These are phyloP conservation scores for Clitarchus hookeri DNA, from an alignment of 2,888 invertebrate genomes.

Conservation along the genomic window DNA sequence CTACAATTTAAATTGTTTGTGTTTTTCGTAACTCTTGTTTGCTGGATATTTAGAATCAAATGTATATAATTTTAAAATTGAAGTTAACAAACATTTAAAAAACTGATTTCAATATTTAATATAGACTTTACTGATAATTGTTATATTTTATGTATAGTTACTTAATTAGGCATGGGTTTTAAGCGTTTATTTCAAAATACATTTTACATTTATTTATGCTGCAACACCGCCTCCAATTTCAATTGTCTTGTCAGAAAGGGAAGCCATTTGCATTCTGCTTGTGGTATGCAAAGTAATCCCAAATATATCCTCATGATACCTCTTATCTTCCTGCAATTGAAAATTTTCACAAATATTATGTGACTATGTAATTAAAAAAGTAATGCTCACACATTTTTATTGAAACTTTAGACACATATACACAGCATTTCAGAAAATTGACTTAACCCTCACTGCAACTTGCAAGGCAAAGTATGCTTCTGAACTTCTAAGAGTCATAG, in stretches of 20 bases:
- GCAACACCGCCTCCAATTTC: not conserved
- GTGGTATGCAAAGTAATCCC: constrained; percentile 74
- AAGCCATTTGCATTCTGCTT: not conserved
- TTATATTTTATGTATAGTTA: too few relatives aligned
- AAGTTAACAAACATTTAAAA: not conserved
- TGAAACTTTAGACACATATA: too few relatives aligned
- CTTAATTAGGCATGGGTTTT: too few relatives aligned
- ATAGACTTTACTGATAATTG: not conserved
- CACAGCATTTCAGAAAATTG: too few relatives aligned
- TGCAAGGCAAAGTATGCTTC: too few relatives aligned
- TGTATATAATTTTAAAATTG: not conserved
- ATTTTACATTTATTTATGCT: not conserved
- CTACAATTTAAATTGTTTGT: not conserved
- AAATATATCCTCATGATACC: constrained; percentile 96
- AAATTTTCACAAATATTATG: constrained; percentile 12
- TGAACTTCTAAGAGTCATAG: too few relatives aligned
- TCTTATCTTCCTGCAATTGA: constrained; percentile 79
- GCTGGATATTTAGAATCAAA: not conserved
- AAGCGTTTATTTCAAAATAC: too few relatives aligned
- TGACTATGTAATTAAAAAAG: not conserved
- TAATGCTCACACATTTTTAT: not conserved
- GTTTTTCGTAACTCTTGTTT: not conserved
- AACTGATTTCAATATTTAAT: not conserved
- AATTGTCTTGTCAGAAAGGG: not conserved
- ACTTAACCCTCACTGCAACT: too few relatives aligned